phyloP scores from a whole-genome alignment of 2,888 invertebrate species.

The Brassicogethes aeneus region DNA sequence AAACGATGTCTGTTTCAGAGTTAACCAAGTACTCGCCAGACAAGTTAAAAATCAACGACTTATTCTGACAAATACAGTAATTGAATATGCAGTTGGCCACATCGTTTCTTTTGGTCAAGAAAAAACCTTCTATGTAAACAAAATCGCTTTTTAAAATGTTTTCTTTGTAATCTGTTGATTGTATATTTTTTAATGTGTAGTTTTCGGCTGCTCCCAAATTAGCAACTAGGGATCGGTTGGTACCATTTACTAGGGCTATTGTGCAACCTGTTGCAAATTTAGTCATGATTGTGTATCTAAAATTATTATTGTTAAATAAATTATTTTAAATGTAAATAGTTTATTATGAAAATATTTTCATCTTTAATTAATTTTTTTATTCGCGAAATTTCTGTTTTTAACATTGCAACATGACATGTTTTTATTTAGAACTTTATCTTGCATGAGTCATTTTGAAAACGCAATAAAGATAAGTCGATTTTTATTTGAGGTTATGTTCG shows the following conservation, averaged over 20 bases:
- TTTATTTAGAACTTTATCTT: too few species aligned
- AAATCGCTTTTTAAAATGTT: conserved; percentile 27
- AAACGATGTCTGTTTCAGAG: conserved; percentile 35
- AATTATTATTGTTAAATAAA: too few species aligned
- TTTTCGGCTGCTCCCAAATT: conserved; percentile 47
- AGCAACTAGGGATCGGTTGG: conserved; percentile 44
- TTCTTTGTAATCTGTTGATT: conserved; percentile 14
- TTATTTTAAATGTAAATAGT: too few species aligned
- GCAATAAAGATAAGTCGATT: too few species aligned
- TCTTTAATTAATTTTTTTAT: too few species aligned
- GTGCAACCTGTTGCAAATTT: conserved; percentile 43
- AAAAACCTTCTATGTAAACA: conserved; percentile 51
- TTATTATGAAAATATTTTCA: too few species aligned
- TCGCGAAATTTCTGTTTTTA: too few species aligned
- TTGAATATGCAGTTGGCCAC: conserved; percentile 41
- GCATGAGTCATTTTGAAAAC: too few species aligned
- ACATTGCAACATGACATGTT: too few species aligned
- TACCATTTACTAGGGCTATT: conserved; percentile 42
- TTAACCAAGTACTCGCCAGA: conserved; percentile 47
- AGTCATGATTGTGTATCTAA: neutral
- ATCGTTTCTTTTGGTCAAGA: conserved; percentile 44
- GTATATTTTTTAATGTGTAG: conserved; percentile 34
- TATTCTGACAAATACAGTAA: conserved; percentile 35
- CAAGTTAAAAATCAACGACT: conserved; percentile 45
- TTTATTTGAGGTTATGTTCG: conserved; percentile 2